Conservation (phyloP, 2,888 invertebrate genomes). For the Tachina lurida region DNA sequence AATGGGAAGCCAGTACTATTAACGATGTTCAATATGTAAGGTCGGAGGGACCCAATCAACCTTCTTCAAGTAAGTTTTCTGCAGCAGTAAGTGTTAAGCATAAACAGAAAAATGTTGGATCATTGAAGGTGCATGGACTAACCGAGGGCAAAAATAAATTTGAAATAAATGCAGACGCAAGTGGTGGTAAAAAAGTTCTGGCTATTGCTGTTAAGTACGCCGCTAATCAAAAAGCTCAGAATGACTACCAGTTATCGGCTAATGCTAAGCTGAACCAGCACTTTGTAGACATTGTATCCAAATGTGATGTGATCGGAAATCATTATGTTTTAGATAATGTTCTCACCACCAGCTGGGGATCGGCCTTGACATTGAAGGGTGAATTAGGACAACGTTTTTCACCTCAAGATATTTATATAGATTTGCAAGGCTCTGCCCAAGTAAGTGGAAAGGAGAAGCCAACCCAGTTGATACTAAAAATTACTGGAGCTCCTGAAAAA, state of each 20-base stretch:
- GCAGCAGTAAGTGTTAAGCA: slow-evolving; percentile 74
- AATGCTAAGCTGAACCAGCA: slow-evolving; percentile 83
- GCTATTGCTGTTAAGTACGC: slow-evolving; percentile 83
- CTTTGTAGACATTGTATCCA: slow-evolving; percentile 77
- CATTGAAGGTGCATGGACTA: slow-evolving; percentile 83
- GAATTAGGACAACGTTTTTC: slow-evolving; percentile 78
- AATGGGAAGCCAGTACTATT: slow-evolving; percentile 71
- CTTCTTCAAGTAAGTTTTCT: slow-evolving; percentile 73
- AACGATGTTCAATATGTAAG: slow-evolving; percentile 73
- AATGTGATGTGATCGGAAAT: slow-evolving; percentile 80
- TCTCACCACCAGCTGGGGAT: slow-evolving; percentile 80
- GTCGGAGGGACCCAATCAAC: slow-evolving; percentile 64
- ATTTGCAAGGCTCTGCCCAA: slow-evolving; percentile 78
- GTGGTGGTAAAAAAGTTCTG: slow-evolving; percentile 85
- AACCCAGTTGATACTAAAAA: slow-evolving; percentile 76
- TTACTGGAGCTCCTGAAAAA: slow-evolving; percentile 79
- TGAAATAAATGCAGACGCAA: slow-evolving; percentile 85
- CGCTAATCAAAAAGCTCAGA: slow-evolving; percentile 80
- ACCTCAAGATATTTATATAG: slow-evolving; percentile 77
- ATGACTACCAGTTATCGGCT: slow-evolving; percentile 85
- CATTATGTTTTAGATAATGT: slow-evolving; percentile 77
- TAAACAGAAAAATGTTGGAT: slow-evolving; percentile 70
- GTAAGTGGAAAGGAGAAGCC: slow-evolving; percentile 78
- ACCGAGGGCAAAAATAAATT: slow-evolving; percentile 74
- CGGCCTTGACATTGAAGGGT: slow-evolving; percentile 78